phyloP scores from a whole-genome alignment of 2,113 vertebrate species.

The Sceloporus undulatus region DNA sequence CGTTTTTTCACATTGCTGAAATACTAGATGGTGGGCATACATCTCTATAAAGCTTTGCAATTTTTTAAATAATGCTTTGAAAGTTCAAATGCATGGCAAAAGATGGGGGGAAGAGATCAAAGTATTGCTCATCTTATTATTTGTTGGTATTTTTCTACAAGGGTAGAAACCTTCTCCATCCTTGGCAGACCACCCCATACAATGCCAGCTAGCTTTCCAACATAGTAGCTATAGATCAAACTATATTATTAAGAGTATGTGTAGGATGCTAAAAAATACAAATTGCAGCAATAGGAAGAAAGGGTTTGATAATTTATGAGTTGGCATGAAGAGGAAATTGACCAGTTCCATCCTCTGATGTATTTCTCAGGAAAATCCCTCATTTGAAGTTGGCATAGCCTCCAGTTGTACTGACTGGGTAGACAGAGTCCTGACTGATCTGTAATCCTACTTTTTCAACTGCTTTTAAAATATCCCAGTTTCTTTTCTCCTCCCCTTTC shows the following conservation, averaged over 20 bases:
- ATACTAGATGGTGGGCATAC: background rate
- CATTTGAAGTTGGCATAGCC: too few species aligned
- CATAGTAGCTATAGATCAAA: background rate
- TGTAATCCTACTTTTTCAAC: too few species aligned
- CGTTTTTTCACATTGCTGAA: slow-evolving; percentile 24
- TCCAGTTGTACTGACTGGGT: background rate
- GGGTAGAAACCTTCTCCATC: background rate
- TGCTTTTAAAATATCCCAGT: too few species aligned
- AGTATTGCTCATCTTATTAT: background rate
- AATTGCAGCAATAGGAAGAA: too few species aligned
- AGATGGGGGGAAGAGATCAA: background rate
- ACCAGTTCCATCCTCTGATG: too few species aligned
- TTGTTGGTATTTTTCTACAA: background rate
- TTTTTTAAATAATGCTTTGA: background rate
- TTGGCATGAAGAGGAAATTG: background rate
- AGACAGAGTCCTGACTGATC: too few species aligned
- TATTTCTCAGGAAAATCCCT: background rate
- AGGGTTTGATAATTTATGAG: background rate
- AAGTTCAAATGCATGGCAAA: slow-evolving; percentile 20
- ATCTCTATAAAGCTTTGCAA: background rate
- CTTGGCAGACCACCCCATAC: background rate
- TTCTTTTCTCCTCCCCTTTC: too few species aligned
- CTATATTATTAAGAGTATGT: background rate
- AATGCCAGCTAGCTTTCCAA: background rate
- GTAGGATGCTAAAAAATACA: background rate